Evolutionary conservation across 2,888 invertebrate species (phyloP).

Genomic region (Leptura quadrifasciata): DNA sequence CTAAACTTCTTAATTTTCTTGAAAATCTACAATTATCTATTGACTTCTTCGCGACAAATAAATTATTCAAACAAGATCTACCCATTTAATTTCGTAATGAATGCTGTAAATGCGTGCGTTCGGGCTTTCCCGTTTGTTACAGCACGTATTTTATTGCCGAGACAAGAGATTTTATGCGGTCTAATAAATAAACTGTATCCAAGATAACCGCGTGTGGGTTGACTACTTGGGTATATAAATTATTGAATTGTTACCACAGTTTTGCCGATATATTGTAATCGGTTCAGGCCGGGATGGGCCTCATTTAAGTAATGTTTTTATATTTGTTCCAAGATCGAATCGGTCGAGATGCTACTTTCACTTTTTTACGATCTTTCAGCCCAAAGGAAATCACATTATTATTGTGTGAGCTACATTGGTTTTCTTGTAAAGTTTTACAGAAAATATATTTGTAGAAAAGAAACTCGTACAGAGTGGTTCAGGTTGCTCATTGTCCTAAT

Average conservation of each 20-base stretch:
- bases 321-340: not conserved
- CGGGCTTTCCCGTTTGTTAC: not conserved
- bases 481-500: no score
- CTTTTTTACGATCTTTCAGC: not conserved
- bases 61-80: not conserved
- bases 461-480: no score
- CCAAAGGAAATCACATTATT: not conserved
- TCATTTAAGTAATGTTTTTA: not conserved
- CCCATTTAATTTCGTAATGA: not conserved
- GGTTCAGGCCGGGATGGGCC: not conserved
- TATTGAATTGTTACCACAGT: not conserved
- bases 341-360: not conserved
- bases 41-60: not conserved
- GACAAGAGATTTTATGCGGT: not conserved
- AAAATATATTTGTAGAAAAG: no score
- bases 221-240: not conserved
- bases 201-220: not conserved
- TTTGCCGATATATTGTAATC: not conserved
- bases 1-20: not conserved
- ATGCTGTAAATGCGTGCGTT: not conserved
- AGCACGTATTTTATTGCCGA: not conserved
- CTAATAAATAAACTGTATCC: constrained; percentile 3
- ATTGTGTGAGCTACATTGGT: no score
- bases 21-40: not conserved
- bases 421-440: no score